Percentiles rank a stretch among this genome's conserved stretches.
Conservation (phyloP, 2,797 vertebrate genomes). For the Squalus acanthias region DNA sequence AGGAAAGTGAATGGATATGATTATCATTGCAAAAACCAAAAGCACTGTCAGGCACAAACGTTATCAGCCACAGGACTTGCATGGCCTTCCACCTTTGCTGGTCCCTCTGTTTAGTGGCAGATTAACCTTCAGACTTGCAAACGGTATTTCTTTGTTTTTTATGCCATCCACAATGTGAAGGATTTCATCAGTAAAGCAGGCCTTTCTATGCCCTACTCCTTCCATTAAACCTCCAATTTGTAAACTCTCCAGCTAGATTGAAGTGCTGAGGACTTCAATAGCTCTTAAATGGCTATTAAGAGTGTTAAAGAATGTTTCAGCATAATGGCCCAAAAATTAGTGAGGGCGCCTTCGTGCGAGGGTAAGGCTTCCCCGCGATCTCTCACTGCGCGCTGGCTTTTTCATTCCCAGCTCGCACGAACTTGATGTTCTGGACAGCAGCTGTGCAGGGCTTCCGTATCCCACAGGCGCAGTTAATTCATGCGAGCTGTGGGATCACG, state of each 20-base stretch:
- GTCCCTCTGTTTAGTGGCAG: background rate
- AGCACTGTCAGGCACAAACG: background rate
- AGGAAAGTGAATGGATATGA: background rate
- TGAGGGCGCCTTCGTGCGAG: too few species aligned
- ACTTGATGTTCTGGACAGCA: too few species aligned
- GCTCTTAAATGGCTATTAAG: background rate
- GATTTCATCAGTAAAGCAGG: background rate
- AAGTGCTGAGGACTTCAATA: background rate
- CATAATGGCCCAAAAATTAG: too few species aligned
- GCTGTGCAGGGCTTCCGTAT: too few species aligned
- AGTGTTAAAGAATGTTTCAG: background rate
- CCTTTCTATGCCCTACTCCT: background rate
- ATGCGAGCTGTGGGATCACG: too few species aligned
- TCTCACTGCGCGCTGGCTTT: too few species aligned
- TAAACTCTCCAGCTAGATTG: background rate
- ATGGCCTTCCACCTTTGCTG: background rate
- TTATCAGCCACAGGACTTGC: background rate
- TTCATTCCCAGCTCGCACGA: too few species aligned
- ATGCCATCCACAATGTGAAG: background rate
- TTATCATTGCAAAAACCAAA: background rate
- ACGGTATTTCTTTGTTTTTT: background rate
- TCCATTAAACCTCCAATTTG: background rate
- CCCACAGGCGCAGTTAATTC: too few species aligned
- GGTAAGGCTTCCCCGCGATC: too few species aligned
- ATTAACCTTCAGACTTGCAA: background rate